Evolutionary conservation across 1,140 invertebrate species (phyloP), one percentile per base, ranked within the genome.

Genomic region (Chelonus insularis): DNA sequence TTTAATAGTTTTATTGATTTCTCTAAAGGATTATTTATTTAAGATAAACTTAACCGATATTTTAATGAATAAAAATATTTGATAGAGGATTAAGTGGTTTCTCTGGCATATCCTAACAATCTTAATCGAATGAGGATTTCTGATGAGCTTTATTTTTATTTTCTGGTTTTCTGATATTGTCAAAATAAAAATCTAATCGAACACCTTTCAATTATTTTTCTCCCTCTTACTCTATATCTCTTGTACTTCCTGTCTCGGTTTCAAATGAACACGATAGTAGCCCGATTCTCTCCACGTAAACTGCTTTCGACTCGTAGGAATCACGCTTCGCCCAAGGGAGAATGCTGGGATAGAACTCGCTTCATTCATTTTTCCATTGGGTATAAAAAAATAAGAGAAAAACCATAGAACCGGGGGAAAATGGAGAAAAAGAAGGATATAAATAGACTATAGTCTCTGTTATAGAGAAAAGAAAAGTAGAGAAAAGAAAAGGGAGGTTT

Each of bases 401-500:
- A 18, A 54, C 34, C 34, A 54, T 29, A 34, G 29, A 16, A 56
- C n/a, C 1, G 20, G 29, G 11, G 52, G 36, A 39, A 55, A 25
- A 6, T 4, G 7, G 1, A 20, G 14, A 36, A 2, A 37, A 39
- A 55, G 11, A 55, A 20, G n/a, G 21, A 55, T 12, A 21, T 11
- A 52, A n/a, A n/a, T 7, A 29, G 7, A 37, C 6, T 11, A 12
- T 21, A 29, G 25, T 29, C 34, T 11, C 45, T 48, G n/a, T n/a
- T 29, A 16, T 43, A 21, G 9, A 18, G 23, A 20, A 25, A 14
- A 16, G 29, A 36, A 3, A 32, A 45, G 16, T 2, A 14, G 2
- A 57, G 55, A 61, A 58, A 60, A 45, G 36, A 7, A 51, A 47
- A 45, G 29, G 29, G 39, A 62, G 34, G 41, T 52, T 55, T 54